Conservation (phyloP, 2,797 vertebrate species). For the Acridotheres tristis region DNA sequence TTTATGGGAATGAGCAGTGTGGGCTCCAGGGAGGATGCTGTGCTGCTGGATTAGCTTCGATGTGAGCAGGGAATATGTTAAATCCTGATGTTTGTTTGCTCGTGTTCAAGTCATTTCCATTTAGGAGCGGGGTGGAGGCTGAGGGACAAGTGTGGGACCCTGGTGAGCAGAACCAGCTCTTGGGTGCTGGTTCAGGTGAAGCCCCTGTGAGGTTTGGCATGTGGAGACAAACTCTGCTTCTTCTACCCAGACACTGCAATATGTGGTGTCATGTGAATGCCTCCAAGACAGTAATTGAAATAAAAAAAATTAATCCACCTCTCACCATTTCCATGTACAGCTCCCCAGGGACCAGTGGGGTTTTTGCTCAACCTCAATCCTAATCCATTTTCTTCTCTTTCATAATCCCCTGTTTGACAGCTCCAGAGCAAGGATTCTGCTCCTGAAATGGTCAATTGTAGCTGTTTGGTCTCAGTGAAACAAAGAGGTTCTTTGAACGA, state of each 20-base stretch:
- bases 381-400: background rate
- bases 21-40: background rate
- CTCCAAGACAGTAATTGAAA: background rate
- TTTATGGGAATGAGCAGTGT: background rate
- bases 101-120: background rate
- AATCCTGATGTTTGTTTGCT: background rate
- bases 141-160: background rate
- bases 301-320: background rate
- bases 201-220: rapidly evolving
- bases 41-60: background rate
- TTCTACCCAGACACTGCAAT: background rate
- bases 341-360: background rate
- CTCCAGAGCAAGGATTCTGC: background rate
- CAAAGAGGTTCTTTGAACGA: background rate
- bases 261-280: background rate
- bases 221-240: background rate
- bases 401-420: background rate
- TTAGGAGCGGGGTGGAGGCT: background rate
- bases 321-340: background rate
- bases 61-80: background rate
- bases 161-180: background rate
- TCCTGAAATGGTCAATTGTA: background rate
- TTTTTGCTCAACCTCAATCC: background rate
- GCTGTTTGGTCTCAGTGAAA: background rate
- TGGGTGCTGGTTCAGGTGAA: background rate